A percentile compares a stretch with the other conserved stretches of the same genome.
phyloP scores from a whole-genome alignment of 2,888 invertebrate genomes.

The Hemistola chrysoprasaria region DNA sequence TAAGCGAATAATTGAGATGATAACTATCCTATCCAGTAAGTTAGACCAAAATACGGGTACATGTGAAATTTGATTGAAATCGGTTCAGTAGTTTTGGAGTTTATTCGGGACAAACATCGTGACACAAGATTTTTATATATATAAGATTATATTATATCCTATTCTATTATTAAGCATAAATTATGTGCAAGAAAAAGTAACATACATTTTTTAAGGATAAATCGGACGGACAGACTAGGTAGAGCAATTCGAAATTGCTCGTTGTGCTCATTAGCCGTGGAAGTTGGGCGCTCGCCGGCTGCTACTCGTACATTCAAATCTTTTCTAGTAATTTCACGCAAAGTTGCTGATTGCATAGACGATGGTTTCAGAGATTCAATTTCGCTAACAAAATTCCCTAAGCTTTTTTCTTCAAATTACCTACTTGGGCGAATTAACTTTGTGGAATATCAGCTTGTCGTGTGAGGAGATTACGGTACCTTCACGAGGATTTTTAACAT shows the following conservation, averaged over 20 bases:
- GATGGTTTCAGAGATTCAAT: constrained; percentile 18
- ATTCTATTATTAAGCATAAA: too few species aligned
- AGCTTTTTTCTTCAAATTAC: constrained; percentile 1
- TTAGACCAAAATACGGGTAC: too few species aligned
- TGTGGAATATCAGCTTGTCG: constrained; percentile 6
- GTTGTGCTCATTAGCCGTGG: constrained; percentile 16
- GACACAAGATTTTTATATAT: too few species aligned
- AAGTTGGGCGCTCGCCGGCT: constrained; percentile 28
- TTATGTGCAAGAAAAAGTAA: constrained; percentile 2
- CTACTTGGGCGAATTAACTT: constrained; percentile 1
- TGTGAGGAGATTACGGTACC: constrained; percentile 5
- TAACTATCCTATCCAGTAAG: too few species aligned
- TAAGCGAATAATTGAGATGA: too few species aligned
- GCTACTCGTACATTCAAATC: constrained; percentile 25
- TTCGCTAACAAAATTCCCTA: constrained; percentile 3
- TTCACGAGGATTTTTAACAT: constrained; percentile 9
- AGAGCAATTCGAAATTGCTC: constrained; percentile 10
- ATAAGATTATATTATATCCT: too few species aligned
- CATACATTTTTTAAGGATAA: constrained; percentile 9
- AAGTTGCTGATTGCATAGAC: constrained; percentile 23
- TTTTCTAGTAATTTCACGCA: constrained; percentile 27
- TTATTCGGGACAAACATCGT: too few species aligned
- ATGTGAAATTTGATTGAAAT: too few species aligned
- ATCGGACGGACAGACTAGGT: constrained; percentile 4
- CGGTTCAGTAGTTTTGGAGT: too few species aligned